Base-by-base conservation (phyloP, 2,888 invertebrate genomes). In the Sepiola atlantica region DNA sequence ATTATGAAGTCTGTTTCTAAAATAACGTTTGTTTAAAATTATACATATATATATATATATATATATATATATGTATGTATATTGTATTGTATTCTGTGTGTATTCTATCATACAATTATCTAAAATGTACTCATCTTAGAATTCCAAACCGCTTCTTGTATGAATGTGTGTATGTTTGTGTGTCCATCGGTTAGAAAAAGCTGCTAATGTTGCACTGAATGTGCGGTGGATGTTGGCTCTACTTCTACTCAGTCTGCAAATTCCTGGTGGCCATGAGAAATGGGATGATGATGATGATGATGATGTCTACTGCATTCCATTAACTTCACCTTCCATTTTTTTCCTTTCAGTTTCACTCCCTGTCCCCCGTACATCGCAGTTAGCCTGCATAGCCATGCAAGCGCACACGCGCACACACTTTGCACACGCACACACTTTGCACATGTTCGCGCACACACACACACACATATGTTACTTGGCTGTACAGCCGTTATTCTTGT, bases 141-240 rank as follows among this genome's bases (percentile, higher is more conserved):
- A 77, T 32, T 77, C 32, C 16, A 20, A 77, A 32, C 77, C 16
- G 32, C n/a, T 61, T 61, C 24, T 61, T 61, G 20, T 57, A 20
- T 61, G 21, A 24, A 61, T 61, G 77, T 77, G n/a, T 77, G 32
- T 32, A n/a, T n/a, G n/a, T 77, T 12, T 77, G n/a, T 18, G n/a
- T 77, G 77, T 77, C n/a, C 77, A n/a, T 77, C 16, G 77, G 77
- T 32, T 77, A n/a, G 32, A 32, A 45, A 45, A 45, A 77, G 77
- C 77, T 77, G 77, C 77, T 77, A 77, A 77, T 77, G 77, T 77
- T 77, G 77, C 77, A 77, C 77, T 77, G 77, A n/a, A 77, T 77
- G 77, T 77, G 8, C 8, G 77, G 77, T 77, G n/a, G 77, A n/a
- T 77, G 77, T 45, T 77, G 77, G 77, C n/a, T 18, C 77, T 77